Evolutionary conservation across 2,113 vertebrate genomes (phyloP).

Genomic region (Malaclemys terrapin): DNA sequence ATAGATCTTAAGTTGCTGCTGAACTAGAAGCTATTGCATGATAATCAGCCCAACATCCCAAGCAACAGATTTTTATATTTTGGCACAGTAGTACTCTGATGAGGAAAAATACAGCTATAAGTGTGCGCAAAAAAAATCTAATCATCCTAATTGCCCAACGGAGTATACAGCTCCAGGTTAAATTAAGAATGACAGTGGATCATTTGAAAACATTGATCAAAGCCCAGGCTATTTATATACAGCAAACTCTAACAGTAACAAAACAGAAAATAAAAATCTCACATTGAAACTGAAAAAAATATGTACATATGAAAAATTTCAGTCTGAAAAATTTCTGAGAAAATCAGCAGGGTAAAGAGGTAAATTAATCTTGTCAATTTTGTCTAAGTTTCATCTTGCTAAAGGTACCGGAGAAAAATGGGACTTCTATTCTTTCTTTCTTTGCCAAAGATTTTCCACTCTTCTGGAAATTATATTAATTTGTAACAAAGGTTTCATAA

Average conservation of each 20-base stretch:
- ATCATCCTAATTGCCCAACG: conserved; percentile 56
- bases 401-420: not conserved
- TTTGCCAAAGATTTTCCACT: not conserved
- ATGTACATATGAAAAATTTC: not conserved
- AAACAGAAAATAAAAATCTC: not conserved
- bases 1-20: conserved; percentile 23
- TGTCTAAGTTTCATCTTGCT: not conserved
- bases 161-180: conserved; percentile 38
- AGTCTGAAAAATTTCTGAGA: not conserved
- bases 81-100: conserved; percentile 36
- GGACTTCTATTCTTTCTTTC: not conserved
- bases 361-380: not conserved
- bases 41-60: not conserved
- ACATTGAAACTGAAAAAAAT: not conserved
- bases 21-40: not conserved
- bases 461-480: not conserved
- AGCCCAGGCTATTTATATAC: not conserved
- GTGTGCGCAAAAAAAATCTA: conserved; percentile 45
- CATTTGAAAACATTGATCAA: conserved; percentile 29
- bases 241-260: not conserved
- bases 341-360: not conserved
- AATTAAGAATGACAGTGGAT: not conserved
- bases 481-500: not conserved
- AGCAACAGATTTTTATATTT: conserved; percentile 41
- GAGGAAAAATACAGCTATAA: conserved; percentile 33